These are phyloP conservation scores for Pachycephus smyrnensis DNA, from an alignment of 2,888 invertebrate genomes.

Conservation along the genomic window DNA sequence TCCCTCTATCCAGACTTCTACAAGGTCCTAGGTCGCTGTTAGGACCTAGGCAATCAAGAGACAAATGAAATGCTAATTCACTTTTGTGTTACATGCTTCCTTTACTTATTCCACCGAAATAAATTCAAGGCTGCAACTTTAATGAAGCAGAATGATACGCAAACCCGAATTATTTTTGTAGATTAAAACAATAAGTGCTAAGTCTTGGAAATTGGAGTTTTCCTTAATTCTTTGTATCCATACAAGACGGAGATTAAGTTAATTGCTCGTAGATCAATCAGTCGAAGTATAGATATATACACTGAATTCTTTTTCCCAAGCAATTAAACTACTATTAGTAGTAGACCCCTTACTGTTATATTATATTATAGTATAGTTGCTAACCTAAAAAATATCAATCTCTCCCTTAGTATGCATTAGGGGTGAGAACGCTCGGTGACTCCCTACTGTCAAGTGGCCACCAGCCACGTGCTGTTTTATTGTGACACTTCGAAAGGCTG, in stretches of 20 bases:
- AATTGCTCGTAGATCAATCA: no score
- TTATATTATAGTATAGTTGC: neutral
- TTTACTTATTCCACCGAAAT: no score
- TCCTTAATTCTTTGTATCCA: no score
- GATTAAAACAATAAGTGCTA: no score
- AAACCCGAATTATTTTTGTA: no score
- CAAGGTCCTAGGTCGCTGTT: neutral
- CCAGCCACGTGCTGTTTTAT: conserved; percentile 55
- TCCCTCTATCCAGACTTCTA: neutral
- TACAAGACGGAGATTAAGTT: no score
- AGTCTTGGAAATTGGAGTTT: no score
- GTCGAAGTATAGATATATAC: no score
- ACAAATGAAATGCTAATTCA: no score
- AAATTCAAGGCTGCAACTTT: no score
- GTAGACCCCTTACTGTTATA: neutral
- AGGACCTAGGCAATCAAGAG: neutral
- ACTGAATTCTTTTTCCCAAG: conserved; percentile 35
- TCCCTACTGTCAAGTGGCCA: conserved; percentile 58
- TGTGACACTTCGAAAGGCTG: conserved; percentile 55
- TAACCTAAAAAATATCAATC: conserved; percentile 25
- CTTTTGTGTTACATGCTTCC: no score
- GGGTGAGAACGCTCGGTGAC: conserved; percentile 37
- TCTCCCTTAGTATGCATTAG: conserved; percentile 50
- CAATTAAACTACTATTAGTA: conserved; percentile 50
- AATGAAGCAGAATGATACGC: no score